phyloP scores from a whole-genome alignment of 2,888 invertebrate species.

The Mylabris sibirica region DNA sequence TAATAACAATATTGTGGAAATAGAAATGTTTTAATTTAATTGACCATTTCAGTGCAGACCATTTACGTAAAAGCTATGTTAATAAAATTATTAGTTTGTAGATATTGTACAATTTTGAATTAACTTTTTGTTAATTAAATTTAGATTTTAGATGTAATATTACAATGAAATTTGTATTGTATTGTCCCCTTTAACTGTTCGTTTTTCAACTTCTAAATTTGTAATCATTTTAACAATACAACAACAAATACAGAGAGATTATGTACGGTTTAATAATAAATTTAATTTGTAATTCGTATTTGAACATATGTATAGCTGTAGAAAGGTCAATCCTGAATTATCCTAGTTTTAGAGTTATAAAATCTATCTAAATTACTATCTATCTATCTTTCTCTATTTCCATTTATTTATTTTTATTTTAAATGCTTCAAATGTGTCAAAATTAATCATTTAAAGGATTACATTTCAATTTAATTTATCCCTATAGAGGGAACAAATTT shows the following conservation, averaged over 20 bases:
- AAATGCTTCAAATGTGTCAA: neutral
- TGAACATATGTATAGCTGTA: neutral
- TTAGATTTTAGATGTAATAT: neutral
- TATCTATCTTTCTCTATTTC: neutral
- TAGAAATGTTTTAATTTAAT: neutral
- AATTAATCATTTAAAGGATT: constrained; percentile 8
- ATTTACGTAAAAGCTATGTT: neutral
- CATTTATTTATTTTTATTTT: neutral
- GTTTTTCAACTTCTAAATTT: neutral
- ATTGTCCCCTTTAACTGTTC: neutral
- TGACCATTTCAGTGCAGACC: neutral
- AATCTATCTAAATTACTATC: neutral
- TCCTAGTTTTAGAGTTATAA: neutral
- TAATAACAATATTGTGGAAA: neutral
- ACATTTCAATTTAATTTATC: neutral
- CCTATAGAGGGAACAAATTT: neutral
- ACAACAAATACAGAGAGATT: neutral
- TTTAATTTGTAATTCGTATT: neutral
- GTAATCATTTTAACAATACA: neutral
- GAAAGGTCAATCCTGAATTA: constrained; percentile 14
- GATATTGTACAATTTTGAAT: neutral
- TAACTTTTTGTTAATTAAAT: neutral
- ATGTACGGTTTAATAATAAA: neutral
- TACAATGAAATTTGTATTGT: neutral
- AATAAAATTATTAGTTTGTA: neutral